These are phyloP conservation scores for Leucosticte australis DNA, from an alignment of 2,113 vertebrate species.

Conservation along the genomic window DNA sequence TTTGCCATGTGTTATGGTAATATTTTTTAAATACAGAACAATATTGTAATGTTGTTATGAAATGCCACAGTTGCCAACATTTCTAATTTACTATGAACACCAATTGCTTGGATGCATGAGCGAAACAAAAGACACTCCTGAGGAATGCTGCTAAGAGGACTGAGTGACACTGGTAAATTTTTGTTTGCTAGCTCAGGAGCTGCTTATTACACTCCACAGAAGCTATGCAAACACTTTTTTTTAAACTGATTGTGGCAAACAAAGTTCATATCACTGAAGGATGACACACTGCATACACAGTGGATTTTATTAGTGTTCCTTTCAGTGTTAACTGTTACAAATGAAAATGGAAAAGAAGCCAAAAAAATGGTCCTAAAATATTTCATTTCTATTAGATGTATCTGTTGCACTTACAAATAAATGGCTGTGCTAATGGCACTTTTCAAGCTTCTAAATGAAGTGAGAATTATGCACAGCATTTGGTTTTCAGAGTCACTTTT, in stretches of 20 bases:
- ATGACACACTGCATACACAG: background rate
- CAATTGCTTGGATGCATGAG: background rate
- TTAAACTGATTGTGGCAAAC: background rate
- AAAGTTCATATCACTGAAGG: background rate
- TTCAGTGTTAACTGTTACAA: background rate
- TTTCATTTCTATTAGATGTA: background rate
- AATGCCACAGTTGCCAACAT: background rate
- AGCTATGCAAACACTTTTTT: background rate
- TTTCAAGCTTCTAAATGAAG: background rate
- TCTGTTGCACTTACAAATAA: background rate
- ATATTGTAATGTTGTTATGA: background rate
- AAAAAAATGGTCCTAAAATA: background rate
- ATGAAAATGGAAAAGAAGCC: background rate
- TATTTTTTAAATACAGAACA: background rate
- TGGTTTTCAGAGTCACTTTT: background rate
- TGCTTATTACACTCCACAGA: background rate
- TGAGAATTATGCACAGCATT: background rate
- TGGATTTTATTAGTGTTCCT: background rate
- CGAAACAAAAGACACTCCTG: background rate
- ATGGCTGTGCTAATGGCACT: background rate
- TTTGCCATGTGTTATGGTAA: background rate
- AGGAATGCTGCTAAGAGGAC: background rate
- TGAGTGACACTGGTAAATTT: background rate
- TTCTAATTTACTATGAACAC: background rate
- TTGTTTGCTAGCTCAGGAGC: background rate